phyloP scores from a whole-genome alignment of 2,888 invertebrate genomes.

The Calameuta pallipes region DNA sequence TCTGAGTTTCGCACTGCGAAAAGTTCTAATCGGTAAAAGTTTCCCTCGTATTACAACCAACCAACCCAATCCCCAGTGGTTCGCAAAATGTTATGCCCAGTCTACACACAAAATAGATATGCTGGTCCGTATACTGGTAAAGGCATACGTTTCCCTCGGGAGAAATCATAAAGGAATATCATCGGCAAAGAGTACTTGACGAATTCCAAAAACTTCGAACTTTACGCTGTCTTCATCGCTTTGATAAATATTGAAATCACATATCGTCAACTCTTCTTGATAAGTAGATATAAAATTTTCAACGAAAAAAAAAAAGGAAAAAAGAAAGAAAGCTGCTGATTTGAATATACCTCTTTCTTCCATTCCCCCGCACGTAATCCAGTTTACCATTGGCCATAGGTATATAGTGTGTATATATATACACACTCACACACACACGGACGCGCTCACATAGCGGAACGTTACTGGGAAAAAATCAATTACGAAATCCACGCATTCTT shows the following conservation, averaged over 20 bases:
- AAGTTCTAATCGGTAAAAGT: constrained; percentile 7
- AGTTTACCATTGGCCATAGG: not conserved
- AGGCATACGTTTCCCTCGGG: not conserved
- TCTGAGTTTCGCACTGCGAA: constrained; percentile 26
- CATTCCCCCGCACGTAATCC: not conserved
- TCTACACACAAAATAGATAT: not conserved
- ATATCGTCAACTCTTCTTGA: not conserved
- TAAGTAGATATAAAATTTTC: not conserved
- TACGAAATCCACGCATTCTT: not conserved
- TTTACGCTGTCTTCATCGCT: not conserved
- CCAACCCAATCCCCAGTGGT: not conserved
- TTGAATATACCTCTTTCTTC: not conserved
- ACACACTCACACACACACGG: no score
- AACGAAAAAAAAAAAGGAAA: not conserved
- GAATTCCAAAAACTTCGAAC: not conserved
- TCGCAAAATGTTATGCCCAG: not conserved
- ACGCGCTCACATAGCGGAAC: not conserved
- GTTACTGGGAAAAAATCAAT: not conserved
- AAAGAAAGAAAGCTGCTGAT: not conserved
- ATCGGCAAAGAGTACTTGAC: not conserved
- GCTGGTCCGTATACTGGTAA: not conserved
- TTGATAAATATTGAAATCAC: not conserved
- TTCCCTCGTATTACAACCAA: not conserved
- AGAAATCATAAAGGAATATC: not conserved
- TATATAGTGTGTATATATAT: not conserved